Evolutionary conservation across 2,888 invertebrate species (phyloP).

Genomic region (Pocota personata): DNA sequence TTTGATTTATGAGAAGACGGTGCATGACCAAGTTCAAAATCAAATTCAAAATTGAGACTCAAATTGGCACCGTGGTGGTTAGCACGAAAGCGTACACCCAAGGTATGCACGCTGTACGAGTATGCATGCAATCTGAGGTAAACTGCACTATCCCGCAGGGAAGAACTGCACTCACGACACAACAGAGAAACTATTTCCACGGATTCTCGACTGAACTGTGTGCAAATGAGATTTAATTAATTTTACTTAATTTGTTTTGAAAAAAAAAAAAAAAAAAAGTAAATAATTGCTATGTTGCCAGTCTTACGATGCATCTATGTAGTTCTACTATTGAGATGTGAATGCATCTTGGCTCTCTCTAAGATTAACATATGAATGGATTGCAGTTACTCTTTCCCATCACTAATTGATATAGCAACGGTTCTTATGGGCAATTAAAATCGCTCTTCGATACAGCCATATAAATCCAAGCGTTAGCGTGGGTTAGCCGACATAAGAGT

Average conservation of each 20-base stretch:
- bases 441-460: background rate
- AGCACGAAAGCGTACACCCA: constrained; percentile 51
- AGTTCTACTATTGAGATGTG: background rate
- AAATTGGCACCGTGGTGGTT: constrained; percentile 66
- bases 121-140: constrained; percentile 38
- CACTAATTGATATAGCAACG: constrained; percentile 43
- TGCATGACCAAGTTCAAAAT: constrained; percentile 73
- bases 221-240: constrained; percentile 68
- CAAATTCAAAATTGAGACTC: constrained; percentile 66
- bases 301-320: constrained; percentile 4
- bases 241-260: constrained; percentile 37
- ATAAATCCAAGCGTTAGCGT: constrained; percentile 33
- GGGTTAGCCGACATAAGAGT: constrained; percentile 8
- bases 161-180: constrained; percentile 58
- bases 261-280: background rate
- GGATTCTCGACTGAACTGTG: constrained; percentile 31
- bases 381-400: constrained; percentile 22
- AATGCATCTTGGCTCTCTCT: background rate
- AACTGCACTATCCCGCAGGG: constrained; percentile 33
- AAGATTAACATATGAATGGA: constrained; percentile 27
- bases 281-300: background rate
- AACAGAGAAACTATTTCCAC: constrained; percentile 47
- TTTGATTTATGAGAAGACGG: constrained; percentile 70
- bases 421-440: constrained; percentile 46
- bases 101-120: background rate